Conservation (phyloP, 2,888 invertebrate genomes). For the Mythimna impura region DNA sequence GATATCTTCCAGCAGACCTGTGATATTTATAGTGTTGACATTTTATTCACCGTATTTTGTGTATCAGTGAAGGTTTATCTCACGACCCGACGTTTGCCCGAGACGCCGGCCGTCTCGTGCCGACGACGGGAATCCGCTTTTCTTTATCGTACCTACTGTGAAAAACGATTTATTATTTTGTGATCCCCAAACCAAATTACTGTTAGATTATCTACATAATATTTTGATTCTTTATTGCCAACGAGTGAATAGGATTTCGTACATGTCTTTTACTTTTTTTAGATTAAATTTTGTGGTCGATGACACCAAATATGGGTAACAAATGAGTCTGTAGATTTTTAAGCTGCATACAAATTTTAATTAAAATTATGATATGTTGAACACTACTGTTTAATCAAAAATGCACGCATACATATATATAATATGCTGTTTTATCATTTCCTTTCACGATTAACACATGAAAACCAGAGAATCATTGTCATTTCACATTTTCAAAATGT, state of each 20-base stretch:
- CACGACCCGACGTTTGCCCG: conserved; percentile 43
- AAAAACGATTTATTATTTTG: conserved; percentile 66
- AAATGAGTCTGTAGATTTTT: neutral
- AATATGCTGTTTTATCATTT: neutral
- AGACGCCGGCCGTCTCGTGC: conserved; percentile 17
- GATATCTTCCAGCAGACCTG: conserved; percentile 8
- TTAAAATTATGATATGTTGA: neutral
- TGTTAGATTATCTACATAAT: conserved; percentile 54
- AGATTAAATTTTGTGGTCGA: neutral
- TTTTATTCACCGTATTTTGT: conserved; percentile 53
- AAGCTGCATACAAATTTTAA: neutral
- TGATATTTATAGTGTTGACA: conserved; percentile 47
- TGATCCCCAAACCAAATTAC: conserved; percentile 57
- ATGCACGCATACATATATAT: neutral
- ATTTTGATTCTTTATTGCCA: conserved; percentile 44
- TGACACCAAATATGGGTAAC: neutral
- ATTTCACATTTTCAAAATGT: conserved; percentile 6
- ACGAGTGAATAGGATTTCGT: conserved; percentile 27
- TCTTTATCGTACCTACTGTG: conserved; percentile 49
- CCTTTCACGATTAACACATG: neutral
- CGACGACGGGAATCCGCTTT: conserved; percentile 58
- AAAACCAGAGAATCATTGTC: neutral
- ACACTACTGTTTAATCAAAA: neutral
- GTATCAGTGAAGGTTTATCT: conserved; percentile 60
- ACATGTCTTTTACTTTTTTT: conserved; percentile 14